A percentile compares a stretch with the other conserved stretches of the same genome.
Evolutionary conservation across 1,140 invertebrate genomes (phyloP).

Genomic region (Bombus soroeensis): DNA sequence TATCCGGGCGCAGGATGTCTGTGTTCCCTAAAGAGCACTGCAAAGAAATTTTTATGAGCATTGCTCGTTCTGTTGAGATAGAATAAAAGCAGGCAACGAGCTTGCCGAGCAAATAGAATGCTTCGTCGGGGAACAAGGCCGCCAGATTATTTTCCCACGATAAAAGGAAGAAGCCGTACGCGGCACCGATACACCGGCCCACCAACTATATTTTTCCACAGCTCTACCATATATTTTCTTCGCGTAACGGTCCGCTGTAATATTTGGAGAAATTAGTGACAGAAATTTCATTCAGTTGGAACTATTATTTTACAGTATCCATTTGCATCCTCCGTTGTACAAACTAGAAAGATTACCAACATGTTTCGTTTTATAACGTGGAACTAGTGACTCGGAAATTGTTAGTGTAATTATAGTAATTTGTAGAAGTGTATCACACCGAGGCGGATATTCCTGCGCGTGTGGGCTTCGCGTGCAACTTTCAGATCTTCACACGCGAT

Average conservation of each 20-base stretch:
- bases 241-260: not conserved
- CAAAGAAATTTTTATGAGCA: constrained; percentile 32
- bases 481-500: too few species aligned
- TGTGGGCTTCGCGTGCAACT: too few species aligned
- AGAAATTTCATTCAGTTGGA: not conserved
- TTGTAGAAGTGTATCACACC: too few species aligned
- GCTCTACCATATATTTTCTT: not conserved
- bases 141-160: constrained; percentile 38
- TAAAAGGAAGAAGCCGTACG: not conserved
- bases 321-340: not conserved
- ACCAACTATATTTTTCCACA: not conserved
- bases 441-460: too few species aligned
- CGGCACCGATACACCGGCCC: not conserved
- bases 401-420: too few species aligned
- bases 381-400: too few species aligned
- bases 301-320: not conserved
- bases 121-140: not conserved
- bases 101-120: constrained; percentile 22
- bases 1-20: not conserved
- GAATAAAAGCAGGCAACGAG: not conserved
- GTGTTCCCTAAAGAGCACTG: constrained; percentile 11
- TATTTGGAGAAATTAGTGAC: not conserved
- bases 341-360: too few species aligned
- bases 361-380: too few species aligned
- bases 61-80: not conserved